phyloP scores from a whole-genome alignment of 2,888 invertebrate species.

The Autographa pulchrina region DNA sequence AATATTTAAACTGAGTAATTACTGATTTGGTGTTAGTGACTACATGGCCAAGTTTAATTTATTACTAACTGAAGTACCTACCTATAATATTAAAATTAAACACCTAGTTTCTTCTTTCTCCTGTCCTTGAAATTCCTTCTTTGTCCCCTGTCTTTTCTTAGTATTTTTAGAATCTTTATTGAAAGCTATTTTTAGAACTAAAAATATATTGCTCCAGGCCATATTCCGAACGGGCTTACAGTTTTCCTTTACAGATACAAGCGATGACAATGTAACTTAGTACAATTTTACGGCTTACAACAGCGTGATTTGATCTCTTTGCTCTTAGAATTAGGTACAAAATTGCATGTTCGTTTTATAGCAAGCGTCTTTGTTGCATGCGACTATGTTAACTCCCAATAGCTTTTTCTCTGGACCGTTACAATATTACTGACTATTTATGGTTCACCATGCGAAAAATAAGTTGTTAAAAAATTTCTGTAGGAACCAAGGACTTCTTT shows the following conservation, averaged over 20 bases:
- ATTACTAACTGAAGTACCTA: no score
- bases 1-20: no score
- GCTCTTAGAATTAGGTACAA: background rate
- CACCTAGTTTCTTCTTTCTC: no score
- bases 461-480: background rate
- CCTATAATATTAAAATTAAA: no score
- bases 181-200: background rate
- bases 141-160: no score
- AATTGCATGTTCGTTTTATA: background rate
- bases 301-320: background rate
- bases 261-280: background rate
- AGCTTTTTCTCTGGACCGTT: background rate
- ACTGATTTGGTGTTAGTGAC: no score
- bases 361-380: slow-evolving; percentile 2
- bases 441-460: background rate
- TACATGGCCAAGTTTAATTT: no score
- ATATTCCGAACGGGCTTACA: no score
- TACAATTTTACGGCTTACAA: background rate
- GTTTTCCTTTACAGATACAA: background rate
- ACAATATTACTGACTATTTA: background rate
- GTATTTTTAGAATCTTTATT: background rate
- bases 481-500: no score
- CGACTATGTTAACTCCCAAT: background rate
- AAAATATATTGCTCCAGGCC: background rate
- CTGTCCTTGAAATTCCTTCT: no score